phyloP scores from a whole-genome alignment of 2,888 invertebrate genomes.

The Sarcophaga caerulescens region DNA sequence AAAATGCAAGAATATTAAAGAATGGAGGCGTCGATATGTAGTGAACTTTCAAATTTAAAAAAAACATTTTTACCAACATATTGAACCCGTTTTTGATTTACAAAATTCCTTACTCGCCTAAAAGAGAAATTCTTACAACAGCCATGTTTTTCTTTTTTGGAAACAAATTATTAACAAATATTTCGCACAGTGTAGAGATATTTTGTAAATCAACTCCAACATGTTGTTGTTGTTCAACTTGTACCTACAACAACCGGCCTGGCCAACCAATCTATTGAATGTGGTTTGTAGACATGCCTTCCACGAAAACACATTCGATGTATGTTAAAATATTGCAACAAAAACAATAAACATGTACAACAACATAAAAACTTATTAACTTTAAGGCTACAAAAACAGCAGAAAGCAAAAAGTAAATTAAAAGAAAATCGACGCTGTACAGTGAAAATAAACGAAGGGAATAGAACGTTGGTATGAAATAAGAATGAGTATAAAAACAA shows the following conservation, averaged over 20 bases:
- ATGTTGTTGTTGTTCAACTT: slow-evolving; percentile 38
- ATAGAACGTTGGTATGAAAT: not conserved
- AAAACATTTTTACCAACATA: too few relatives aligned
- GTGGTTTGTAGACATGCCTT: not conserved
- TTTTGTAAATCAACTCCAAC: slow-evolving; percentile 1
- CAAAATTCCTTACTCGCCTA: too few relatives aligned
- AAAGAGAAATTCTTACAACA: too few relatives aligned
- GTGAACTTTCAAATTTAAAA: too few relatives aligned
- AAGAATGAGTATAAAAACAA: not conserved
- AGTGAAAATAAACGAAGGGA: slow-evolving; percentile 17
- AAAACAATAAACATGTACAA: slow-evolving; percentile 41
- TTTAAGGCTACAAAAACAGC: slow-evolving; percentile 28
- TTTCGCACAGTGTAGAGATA: not conserved
- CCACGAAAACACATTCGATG: slow-evolving; percentile 21
- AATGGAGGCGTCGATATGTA: too few relatives aligned
- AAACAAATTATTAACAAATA: not conserved
- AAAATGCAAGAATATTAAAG: too few relatives aligned
- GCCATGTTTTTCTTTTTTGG: too few relatives aligned
- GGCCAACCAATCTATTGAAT: slow-evolving; percentile 14
- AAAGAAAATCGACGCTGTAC: slow-evolving; percentile 39
- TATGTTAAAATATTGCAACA: slow-evolving; percentile 16
- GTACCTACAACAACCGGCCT: slow-evolving; percentile 40
- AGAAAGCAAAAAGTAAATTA: slow-evolving; percentile 2
- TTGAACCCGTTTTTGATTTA: too few relatives aligned
- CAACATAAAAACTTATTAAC: slow-evolving; percentile 62